These are phyloP conservation scores for Hydrocynus forskahlii DNA, from an alignment of 2,797 vertebrate genomes.

Conservation along the genomic window DNA sequence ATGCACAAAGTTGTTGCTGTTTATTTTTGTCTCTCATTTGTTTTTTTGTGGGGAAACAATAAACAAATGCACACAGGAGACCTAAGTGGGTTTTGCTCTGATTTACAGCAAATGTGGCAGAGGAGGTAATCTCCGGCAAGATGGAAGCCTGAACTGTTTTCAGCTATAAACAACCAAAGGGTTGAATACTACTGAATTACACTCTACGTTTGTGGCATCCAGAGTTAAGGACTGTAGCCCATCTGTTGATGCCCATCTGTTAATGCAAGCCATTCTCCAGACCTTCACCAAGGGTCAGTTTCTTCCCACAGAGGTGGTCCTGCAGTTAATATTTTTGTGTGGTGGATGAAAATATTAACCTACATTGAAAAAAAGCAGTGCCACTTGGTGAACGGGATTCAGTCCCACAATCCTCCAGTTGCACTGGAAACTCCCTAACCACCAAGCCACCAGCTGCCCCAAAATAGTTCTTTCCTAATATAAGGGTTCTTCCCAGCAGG, in stretches of 20 bases:
- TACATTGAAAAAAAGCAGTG: too few species aligned
- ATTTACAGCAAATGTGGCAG: slow-evolving; percentile 19
- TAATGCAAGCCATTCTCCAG: background rate
- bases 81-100: slow-evolving; percentile 13
- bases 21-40: slow-evolving; percentile 15
- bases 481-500: too few species aligned
- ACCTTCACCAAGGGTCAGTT: background rate
- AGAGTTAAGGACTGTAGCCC: background rate
- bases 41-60: slow-evolving; percentile 39
- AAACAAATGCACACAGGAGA: slow-evolving; percentile 41
- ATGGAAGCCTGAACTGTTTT: background rate
- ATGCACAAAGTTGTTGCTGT: slow-evolving; percentile 27
- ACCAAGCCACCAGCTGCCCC: too few species aligned
- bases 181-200: slow-evolving; percentile 7
- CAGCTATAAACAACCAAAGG: background rate
- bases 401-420: too few species aligned
- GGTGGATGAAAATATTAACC: too few species aligned
- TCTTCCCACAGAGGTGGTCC: too few species aligned
- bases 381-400: too few species aligned
- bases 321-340: too few species aligned
- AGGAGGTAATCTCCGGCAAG: slow-evolving; percentile 20
- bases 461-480: too few species aligned
- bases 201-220: background rate
- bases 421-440: too few species aligned
- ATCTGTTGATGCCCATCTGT: background rate